Conservation (phyloP, 1,140 invertebrate species). For the Drosophila gunungcola region DNA sequence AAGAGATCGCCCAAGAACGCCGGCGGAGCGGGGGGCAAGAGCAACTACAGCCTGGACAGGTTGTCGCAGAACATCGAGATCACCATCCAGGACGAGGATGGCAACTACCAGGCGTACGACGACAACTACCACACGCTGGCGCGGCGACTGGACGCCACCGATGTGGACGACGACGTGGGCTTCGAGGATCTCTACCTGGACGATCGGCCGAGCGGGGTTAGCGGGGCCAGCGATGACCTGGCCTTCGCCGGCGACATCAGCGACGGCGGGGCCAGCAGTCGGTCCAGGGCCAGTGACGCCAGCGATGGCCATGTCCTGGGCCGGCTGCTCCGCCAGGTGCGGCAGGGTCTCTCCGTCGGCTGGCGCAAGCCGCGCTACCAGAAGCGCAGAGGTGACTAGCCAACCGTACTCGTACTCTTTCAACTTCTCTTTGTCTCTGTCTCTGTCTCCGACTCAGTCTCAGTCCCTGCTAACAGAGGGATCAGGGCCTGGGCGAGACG, state of each 20-base stretch:
- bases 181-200: slow-evolving; percentile 77
- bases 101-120: slow-evolving; percentile 77
- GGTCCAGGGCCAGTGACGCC: slow-evolving; percentile 65
- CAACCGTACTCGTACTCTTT: slow-evolving; percentile 46
- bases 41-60: slow-evolving; percentile 76
- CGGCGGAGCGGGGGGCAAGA: slow-evolving; percentile 40
- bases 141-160: slow-evolving; percentile 26
- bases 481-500: slow-evolving; percentile 33
- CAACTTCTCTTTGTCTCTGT: slow-evolving; percentile 55
- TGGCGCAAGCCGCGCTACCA: slow-evolving; percentile 83
- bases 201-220: slow-evolving; percentile 51
- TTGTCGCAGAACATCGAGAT: slow-evolving; percentile 83
- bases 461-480: slow-evolving; percentile 41
- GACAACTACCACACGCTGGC: slow-evolving; percentile 71
- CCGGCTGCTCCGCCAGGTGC: slow-evolving; percentile 72
- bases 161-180: slow-evolving; percentile 67
- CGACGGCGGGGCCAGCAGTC: slow-evolving; percentile 66
- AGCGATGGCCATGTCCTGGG: slow-evolving; percentile 71
- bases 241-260: slow-evolving; percentile 73
- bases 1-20: slow-evolving; percentile 64
- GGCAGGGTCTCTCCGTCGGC: slow-evolving; percentile 70
- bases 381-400: slow-evolving; percentile 83
- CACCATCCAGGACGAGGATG: slow-evolving; percentile 83
- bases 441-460: slow-evolving; percentile 33
- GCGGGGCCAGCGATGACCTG: slow-evolving; percentile 62